These are phyloP conservation scores for Euglossa dilemma DNA, from an alignment of 1,140 invertebrate genomes.

Conservation along the genomic window DNA sequence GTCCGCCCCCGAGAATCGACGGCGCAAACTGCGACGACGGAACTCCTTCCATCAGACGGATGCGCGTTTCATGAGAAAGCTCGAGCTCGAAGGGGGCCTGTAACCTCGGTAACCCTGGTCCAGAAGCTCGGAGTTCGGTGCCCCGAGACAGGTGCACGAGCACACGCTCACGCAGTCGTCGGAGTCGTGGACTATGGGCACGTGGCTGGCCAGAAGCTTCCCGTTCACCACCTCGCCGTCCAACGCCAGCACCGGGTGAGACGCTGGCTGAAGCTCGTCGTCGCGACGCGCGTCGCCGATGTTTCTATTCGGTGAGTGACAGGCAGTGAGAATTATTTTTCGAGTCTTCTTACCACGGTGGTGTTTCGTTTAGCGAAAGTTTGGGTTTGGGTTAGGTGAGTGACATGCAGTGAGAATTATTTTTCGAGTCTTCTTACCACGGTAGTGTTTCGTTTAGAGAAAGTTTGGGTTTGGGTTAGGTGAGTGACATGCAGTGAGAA, in stretches of 20 bases:
- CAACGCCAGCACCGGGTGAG: conserved; percentile 89
- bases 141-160: conserved; percentile 86
- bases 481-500: neutral
- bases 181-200: conserved; percentile 81
- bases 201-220: conserved; percentile 84
- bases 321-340: neutral
- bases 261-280: conserved; percentile 88
- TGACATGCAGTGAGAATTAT: neutral
- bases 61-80: conserved; percentile 78
- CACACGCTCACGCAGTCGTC: conserved; percentile 87
- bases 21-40: conserved; percentile 79
- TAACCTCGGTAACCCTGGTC: conserved; percentile 80
- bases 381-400: no score
- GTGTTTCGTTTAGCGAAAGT: no score
- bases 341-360: no score
- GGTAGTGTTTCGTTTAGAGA: no score
- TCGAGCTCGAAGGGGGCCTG: conserved; percentile 77
- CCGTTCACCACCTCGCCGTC: conserved; percentile 92
- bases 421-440: no score
- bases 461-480: no score
- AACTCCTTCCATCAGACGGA: conserved; percentile 83
- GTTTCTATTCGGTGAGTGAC: conserved; percentile 84
- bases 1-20: conserved; percentile 77
- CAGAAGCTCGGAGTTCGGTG: conserved; percentile 76
- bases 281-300: conserved; percentile 94